These are phyloP conservation scores for Pelusios castaneus DNA, from an alignment of 2,113 vertebrate genomes.

Conservation along the genomic window DNA sequence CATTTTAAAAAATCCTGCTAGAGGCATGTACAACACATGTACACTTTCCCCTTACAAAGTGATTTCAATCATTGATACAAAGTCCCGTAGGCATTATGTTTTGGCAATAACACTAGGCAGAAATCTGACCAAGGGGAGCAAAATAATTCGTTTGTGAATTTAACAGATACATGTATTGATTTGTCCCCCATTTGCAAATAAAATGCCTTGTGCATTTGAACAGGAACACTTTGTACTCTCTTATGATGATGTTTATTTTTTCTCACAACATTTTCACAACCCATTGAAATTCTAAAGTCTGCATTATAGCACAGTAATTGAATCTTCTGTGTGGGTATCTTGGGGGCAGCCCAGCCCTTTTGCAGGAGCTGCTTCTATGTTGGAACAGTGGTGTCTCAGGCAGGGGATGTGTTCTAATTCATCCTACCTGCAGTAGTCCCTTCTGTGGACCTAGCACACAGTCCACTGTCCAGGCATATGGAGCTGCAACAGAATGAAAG, in stretches of 20 bases:
- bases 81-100: background rate
- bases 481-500: background rate
- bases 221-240: no score
- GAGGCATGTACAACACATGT: background rate
- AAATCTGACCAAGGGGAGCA: background rate
- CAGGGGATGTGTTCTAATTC: background rate
- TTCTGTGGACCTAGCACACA: background rate
- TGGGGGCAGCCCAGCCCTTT: background rate
- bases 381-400: accelerated
- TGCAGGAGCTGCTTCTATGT: background rate
- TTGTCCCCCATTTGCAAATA: background rate
- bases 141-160: background rate
- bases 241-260: background rate
- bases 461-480: background rate
- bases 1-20: background rate
- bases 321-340: background rate
- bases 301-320: accelerated
- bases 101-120: background rate
- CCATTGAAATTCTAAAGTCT: background rate
- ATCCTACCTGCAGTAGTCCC: background rate
- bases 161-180: background rate
- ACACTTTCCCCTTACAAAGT: background rate
- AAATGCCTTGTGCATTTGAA: background rate
- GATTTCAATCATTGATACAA: background rate
- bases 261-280: background rate